These are phyloP conservation scores for Muscicapa striata DNA, from an alignment of 2,797 vertebrate species.

Conservation along the genomic window DNA sequence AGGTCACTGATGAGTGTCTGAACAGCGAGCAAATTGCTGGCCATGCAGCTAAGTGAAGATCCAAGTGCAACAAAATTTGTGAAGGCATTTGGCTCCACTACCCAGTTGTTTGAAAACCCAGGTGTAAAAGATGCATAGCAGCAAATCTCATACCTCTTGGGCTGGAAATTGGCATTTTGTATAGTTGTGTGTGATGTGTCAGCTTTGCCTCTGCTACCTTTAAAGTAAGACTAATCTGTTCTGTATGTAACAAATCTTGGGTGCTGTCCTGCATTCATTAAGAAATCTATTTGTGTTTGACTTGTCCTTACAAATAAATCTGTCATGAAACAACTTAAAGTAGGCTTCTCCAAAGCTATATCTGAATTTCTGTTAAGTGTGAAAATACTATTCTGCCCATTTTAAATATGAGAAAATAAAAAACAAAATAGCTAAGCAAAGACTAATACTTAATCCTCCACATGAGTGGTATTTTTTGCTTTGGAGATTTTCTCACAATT, in stretches of 20 bases:
- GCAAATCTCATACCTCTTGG: neutral
- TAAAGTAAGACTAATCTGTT: neutral
- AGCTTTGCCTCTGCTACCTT: neutral
- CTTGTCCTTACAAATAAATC: neutral
- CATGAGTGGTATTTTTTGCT: neutral
- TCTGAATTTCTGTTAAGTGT: neutral
- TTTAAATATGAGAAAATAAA: neutral
- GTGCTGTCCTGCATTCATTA: neutral
- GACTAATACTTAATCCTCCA: neutral
- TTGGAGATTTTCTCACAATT: neutral
- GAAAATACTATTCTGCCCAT: neutral
- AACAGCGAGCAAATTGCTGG: neutral
- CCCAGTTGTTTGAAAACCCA: neutral
- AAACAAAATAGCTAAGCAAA: neutral
- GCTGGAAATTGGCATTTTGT: neutral
- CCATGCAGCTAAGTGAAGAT: neutral
- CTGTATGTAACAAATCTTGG: neutral
- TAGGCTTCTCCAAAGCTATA: neutral
- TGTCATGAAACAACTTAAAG: neutral
- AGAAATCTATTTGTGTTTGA: neutral
- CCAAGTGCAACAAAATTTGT: neutral
- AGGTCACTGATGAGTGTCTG: neutral
- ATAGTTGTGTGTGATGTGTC: neutral
- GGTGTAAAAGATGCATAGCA: neutral
- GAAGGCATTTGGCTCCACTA: neutral